These are phyloP conservation scores for Lichenostomus cassidix DNA, from an alignment of 2,113 vertebrate species.

Conservation along the genomic window DNA sequence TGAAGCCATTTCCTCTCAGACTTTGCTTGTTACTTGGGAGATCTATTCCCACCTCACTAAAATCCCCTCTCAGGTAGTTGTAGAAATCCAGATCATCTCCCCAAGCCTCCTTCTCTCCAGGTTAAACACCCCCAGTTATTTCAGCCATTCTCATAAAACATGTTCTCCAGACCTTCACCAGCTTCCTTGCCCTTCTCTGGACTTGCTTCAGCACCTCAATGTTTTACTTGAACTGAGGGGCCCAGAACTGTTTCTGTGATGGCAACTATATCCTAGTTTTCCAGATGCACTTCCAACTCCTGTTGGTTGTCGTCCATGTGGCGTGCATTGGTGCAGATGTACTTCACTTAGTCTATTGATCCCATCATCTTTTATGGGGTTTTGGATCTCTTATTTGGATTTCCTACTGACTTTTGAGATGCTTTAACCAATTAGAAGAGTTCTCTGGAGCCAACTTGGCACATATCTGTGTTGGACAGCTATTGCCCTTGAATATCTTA, in stretches of 20 bases:
- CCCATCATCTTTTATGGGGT: not conserved
- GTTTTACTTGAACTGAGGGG: not conserved
- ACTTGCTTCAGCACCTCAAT: too few relatives aligned
- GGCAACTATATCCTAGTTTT: not conserved
- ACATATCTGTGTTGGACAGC: not conserved
- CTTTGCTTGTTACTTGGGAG: not conserved
- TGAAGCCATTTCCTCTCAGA: not conserved
- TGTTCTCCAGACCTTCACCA: not conserved
- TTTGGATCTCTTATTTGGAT: not conserved
- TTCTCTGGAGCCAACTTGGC: not conserved
- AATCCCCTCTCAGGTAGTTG: too few relatives aligned
- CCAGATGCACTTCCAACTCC: not conserved
- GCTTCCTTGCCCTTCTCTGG: not conserved
- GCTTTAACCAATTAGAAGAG: not conserved
- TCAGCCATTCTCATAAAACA: not conserved
- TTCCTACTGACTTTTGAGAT: not conserved
- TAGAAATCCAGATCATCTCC: not conserved
- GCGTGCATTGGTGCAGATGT: not conserved
- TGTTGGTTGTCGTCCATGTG: not conserved
- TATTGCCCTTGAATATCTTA: not conserved
- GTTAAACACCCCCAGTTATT: not conserved
- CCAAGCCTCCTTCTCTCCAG: not conserved
- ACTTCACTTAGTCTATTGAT: not conserved
- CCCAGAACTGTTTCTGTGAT: not conserved
- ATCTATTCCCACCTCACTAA: not conserved